phyloP scores from a whole-genome alignment of 2,797 vertebrate genomes.

The Linurgus olivaceus region DNA sequence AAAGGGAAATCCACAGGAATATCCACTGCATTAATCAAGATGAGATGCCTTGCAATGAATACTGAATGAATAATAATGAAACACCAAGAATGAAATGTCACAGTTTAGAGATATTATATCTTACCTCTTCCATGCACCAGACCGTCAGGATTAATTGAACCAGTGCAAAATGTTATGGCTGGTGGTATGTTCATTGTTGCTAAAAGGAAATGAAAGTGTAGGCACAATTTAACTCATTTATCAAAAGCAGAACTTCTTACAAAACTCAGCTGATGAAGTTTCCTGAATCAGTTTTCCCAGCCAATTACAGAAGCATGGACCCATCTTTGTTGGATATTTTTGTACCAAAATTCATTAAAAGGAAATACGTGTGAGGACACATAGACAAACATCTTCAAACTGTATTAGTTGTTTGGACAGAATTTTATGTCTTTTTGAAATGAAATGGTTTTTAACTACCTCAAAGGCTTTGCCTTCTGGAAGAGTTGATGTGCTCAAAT shows the following conservation, averaged over 20 bases:
- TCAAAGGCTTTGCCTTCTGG: background rate
- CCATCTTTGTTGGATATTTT: background rate
- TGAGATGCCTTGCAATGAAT: constrained; percentile 8
- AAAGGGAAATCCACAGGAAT: constrained; percentile 2
- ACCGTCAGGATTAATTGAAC: background rate
- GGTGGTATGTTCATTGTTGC: background rate
- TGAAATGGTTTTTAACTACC: background rate
- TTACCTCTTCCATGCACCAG: background rate
- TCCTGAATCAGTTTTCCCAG: background rate
- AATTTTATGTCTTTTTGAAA: background rate
- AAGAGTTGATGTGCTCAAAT: background rate
- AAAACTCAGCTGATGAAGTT: background rate
- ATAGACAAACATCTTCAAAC: background rate
- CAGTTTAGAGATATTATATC: background rate
- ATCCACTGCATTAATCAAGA: constrained; percentile 26
- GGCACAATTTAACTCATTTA: background rate
- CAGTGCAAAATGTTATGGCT: background rate
- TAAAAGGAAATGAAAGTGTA: background rate
- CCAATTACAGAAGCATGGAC: background rate
- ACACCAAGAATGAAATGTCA: background rate
- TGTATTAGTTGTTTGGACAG: background rate
- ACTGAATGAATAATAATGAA: constrained; percentile 18
- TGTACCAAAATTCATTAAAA: background rate
- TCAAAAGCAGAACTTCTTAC: background rate
- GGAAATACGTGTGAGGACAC: background rate